Evolutionary conservation across 2,888 invertebrate genomes (phyloP), one percentile per base, ranked within the genome.

Genomic region (Adineta ricciae): DNA sequence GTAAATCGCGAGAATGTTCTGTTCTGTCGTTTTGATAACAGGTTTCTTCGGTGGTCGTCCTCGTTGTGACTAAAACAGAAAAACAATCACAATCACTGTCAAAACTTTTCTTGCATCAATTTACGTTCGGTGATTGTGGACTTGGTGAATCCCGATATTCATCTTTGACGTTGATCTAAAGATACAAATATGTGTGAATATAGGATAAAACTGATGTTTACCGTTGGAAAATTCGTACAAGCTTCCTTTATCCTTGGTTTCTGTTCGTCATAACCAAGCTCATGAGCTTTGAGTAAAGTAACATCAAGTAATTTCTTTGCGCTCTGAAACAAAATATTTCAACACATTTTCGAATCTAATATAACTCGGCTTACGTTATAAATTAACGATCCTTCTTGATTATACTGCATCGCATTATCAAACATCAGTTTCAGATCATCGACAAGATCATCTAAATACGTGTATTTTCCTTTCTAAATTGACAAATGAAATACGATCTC

Each of bases 321-420:
- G 50, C 54, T 83, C 84, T 84, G 41, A 78, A 78, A 2, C 36
- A 64, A 64, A 32, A 64, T 27, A 14, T 27, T n/a, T 56, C 21
- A 4, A 8, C 27, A 7, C 11, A 11, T 27, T 5, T 27, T 14
- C 11, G 27, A 3, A 27, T 64, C 3, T 9, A 24, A 64, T 46
- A n/a, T 27, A 7, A 38, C 24, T 41, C 5, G 24, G 41, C 36
- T 41, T 41, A 78, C 78, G 41, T 78, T 46, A 41, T 84, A 83
- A n/a, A 86, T 84, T n/a, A 83, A 50, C 64, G 64, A 72, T 9
- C 64, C 83, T 52, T 86, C 83, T 50, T 73, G 38, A 78, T 86
- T 86, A 54, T 86, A 86, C 21, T 50, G 36, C 84, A 86, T 86
- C 19, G 86, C 86, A 83, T 86, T 86, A 54, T 83, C 38, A 36